Evolutionary conservation across 2,888 invertebrate genomes (phyloP).

Genomic region (Dasypogon diadema): DNA sequence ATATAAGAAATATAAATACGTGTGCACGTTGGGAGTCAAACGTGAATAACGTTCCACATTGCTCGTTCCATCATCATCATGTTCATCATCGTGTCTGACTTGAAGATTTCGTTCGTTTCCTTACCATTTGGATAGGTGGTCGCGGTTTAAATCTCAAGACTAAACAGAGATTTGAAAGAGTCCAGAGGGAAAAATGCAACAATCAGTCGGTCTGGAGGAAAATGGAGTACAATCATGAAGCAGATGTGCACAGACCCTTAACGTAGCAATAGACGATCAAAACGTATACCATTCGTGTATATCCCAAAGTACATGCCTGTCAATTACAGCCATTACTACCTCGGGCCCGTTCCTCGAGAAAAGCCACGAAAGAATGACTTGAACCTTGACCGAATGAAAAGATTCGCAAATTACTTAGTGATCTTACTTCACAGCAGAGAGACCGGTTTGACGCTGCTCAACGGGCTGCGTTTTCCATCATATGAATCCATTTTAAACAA

Average conservation of each 20-base stretch:
- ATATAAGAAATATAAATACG: constrained; percentile 40
- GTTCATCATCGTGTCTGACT: constrained; percentile 52
- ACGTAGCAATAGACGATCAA: constrained; percentile 11
- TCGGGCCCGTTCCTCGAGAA: constrained; percentile 5
- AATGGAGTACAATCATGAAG: constrained; percentile 38
- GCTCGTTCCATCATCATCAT: constrained; percentile 56
- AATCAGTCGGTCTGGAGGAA: constrained; percentile 12
- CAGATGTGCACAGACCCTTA: constrained; percentile 42
- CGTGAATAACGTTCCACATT: constrained; percentile 51
- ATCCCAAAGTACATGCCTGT: constrained; percentile 6
- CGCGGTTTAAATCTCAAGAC: constrained; percentile 20
- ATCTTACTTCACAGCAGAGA: neutral
- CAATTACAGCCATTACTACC: constrained; percentile 40
- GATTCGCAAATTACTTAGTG: constrained; percentile 29
- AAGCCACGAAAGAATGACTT: constrained; percentile 19
- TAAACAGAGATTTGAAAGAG: neutral
- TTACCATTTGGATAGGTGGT: constrained; percentile 49
- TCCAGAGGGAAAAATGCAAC: neutral
- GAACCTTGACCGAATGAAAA: constrained; percentile 38
- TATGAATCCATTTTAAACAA: constrained; percentile 14
- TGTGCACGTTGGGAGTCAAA: constrained; percentile 36
- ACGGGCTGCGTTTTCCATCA: constrained; percentile 3
- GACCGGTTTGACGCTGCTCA: neutral
- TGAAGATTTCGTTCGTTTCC: constrained; percentile 54
- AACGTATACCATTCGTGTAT: constrained; percentile 1